Evolutionary conservation across 2,797 vertebrate species (phyloP).

Genomic region (Fratercula arctica): DNA sequence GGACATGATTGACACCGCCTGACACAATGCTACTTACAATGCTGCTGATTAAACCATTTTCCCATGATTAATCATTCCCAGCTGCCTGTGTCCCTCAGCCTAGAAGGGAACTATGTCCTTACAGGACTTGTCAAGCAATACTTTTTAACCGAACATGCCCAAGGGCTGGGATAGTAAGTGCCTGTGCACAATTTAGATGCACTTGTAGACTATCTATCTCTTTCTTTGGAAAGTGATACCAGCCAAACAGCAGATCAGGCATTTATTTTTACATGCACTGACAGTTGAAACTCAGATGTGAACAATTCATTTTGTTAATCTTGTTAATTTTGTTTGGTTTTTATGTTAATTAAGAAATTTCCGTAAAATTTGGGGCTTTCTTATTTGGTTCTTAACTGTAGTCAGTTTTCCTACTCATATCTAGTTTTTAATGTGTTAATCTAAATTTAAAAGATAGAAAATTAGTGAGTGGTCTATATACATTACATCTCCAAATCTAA

Average conservation of each 20-base stretch:
- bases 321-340: not conserved
- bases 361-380: not conserved
- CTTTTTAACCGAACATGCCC: not conserved
- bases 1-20: not conserved
- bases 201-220: not conserved
- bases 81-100: not conserved
- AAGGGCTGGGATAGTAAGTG: not conserved
- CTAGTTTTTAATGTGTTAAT: not conserved
- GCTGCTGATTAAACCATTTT: not conserved
- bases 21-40: not conserved
- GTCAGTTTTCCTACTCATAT: not conserved
- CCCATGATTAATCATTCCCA: slow-evolving; percentile 8
- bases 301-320: not conserved
- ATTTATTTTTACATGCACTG: not conserved
- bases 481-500: not conserved
- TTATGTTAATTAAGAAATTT: not conserved
- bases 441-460: not conserved
- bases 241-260: not conserved
- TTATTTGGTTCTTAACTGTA: not conserved
- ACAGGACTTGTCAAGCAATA: not conserved
- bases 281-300: not conserved
- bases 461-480: not conserved
- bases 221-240: not conserved
- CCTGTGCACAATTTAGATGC: not conserved
- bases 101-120: not conserved